phyloP scores from a whole-genome alignment of 2,797 vertebrate genomes.

The Acridotheres tristis region DNA sequence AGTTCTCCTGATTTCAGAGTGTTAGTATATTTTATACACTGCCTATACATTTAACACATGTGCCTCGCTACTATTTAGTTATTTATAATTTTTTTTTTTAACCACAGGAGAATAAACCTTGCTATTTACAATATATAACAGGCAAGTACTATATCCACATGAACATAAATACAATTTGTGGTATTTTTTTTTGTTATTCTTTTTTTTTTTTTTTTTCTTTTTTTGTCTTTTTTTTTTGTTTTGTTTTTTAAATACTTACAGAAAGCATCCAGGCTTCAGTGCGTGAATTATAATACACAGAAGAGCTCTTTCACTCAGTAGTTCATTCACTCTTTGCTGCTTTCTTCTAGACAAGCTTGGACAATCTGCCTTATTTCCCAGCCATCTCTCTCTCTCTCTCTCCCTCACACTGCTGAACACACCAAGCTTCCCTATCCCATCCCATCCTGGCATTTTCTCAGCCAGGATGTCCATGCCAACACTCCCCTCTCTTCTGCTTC shows the following conservation, averaged over 20 bases:
- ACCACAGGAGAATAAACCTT: conserved; percentile 92
- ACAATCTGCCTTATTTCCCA: neutral
- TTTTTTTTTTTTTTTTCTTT: rapidly evolving
- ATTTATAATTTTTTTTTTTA: conserved; percentile 60
- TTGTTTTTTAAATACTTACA: conserved; percentile 81
- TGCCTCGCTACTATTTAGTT: conserved; percentile 79
- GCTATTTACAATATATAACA: conserved; percentile 86
- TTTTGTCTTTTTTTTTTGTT: neutral
- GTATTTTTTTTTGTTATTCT: neutral
- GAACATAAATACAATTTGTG: conserved; percentile 85
- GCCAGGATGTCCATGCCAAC: neutral
- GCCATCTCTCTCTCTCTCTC: neutral
- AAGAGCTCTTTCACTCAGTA: conserved; percentile 91
- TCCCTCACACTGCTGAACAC: neutral
- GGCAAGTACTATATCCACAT: conserved; percentile 77
- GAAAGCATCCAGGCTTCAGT: conserved; percentile 87
- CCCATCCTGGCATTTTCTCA: neutral
- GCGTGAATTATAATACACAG: conserved; percentile 85
- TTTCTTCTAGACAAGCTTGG: conserved; percentile 25
- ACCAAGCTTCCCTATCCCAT: neutral
- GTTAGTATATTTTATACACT: conserved; percentile 70
- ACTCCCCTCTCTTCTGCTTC: conserved; percentile 9
- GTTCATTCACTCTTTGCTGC: conserved; percentile 86
- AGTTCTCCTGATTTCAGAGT: conserved; percentile 67
- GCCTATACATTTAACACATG: conserved; percentile 81